Conservation (phyloP, 2,888 invertebrate genomes). For the Gortyna flavago region DNA sequence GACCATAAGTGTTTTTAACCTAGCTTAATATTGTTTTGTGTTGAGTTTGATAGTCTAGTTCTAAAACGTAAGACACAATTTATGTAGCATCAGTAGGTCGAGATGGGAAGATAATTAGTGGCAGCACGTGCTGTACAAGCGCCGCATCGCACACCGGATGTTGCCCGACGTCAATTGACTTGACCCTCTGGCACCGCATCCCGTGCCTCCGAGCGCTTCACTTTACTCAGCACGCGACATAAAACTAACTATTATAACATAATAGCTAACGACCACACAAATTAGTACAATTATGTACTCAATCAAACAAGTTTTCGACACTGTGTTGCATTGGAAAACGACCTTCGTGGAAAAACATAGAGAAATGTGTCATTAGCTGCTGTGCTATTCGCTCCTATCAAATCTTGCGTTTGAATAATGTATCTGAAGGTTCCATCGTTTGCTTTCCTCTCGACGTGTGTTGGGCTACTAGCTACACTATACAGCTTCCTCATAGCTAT, state of each 20-base stretch:
- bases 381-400: conserved; percentile 9
- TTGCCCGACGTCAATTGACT: conserved; percentile 87
- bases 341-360: conserved; percentile 40
- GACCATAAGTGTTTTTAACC: background rate
- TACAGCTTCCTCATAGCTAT: conserved; percentile 61
- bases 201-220: conserved; percentile 77
- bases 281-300: conserved; percentile 46
- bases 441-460: conserved; percentile 14
- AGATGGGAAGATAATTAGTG: conserved; percentile 72
- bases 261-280: conserved; percentile 55
- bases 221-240: conserved; percentile 76
- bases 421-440: conserved; percentile 14
- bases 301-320: conserved; percentile 54
- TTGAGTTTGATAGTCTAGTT: conserved; percentile 9
- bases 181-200: conserved; percentile 86
- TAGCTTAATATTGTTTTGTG: conserved; percentile 8
- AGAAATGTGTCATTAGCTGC: conserved; percentile 26
- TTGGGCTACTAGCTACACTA: conserved; percentile 32
- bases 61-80: conserved; percentile 31
- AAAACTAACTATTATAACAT: conserved; percentile 61
- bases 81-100: conserved; percentile 54
- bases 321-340: conserved; percentile 41
- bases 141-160: conserved; percentile 82
- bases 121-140: conserved; percentile 80
- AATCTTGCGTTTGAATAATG: conserved; percentile 30